Base-by-base conservation (phyloP, 2,888 invertebrate genomes). In the Branchipolynoe longqiensis region DNA sequence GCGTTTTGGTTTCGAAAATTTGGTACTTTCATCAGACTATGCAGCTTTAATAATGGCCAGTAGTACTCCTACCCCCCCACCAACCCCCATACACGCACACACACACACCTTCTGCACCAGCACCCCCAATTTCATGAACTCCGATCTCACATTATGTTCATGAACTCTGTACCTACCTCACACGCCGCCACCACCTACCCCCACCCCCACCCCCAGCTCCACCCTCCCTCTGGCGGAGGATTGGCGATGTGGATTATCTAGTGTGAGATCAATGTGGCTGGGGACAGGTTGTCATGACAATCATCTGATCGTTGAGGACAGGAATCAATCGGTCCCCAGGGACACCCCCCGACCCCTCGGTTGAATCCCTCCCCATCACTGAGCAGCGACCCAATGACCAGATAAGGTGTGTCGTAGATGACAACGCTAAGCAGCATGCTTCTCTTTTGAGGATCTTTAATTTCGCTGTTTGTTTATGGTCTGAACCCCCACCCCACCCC, bases 221-320 rank as follows among this genome's bases (percentile, higher is more conserved):
- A 28, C 25, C 6, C 12, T 33, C 18, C 31, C 0, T 41, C 69
- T 6, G 78, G n/a, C 28, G 22, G 14, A 18, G 28, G 78, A 78
- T 78, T 41, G 48, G 41, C 41, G 78, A 48, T 6, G 1, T 2
- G 31, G 78, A 78, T 78, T 25, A 78, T 78, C 78, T 78, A 1
- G 78, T 54, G 48, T 78, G 41, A 78, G 78, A 78, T 78, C 78
- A 25, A 33, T 28, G 78, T 28, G 48, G 14, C 78, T 78, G 14
- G 78, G 78, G 78, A 78, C 25, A 22, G 18, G 78, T 78, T 78
- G 78, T 78, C 78, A 78, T 78, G 78, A 48, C 78, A 78, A 78
- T 78, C 48, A 28, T 25, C 41, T 78, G 78, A 78, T 78, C 78
- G 31, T 54, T 31, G 33, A 48, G 54, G 48, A 54, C 78, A 48